These are phyloP conservation scores for Lacanobia oleracea DNA, from an alignment of 2,888 invertebrate species.

Conservation along the genomic window DNA sequence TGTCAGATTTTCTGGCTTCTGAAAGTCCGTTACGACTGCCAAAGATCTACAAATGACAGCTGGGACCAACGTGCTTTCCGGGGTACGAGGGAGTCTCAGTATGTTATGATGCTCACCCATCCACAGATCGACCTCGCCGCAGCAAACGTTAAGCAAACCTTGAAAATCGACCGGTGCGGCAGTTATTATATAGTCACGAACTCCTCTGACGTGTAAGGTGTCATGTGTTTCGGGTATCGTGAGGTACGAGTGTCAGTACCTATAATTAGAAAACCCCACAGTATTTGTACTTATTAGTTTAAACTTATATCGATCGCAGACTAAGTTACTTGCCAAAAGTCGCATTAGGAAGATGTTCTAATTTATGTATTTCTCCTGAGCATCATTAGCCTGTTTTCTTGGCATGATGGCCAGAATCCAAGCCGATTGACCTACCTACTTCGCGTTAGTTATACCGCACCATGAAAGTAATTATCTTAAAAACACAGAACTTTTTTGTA, in stretches of 20 bases:
- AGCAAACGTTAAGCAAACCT: no score
- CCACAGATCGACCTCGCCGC: no score
- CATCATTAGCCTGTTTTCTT: conserved; percentile 35
- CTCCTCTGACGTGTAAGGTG: no score
- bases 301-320: neutral
- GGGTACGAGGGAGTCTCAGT: no score
- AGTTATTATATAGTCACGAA: no score
- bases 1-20: no score
- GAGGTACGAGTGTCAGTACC: neutral
- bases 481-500: neutral
- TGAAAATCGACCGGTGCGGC: no score
- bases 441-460: neutral
- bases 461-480: neutral
- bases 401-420: conserved; percentile 11
- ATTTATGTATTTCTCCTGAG: conserved; percentile 20
- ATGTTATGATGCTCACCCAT: no score
- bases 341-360: conserved; percentile 1
- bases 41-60: no score
- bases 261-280: conserved; percentile 9
- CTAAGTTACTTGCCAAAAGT: conserved; percentile 19
- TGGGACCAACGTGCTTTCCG: no score
- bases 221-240: no score
- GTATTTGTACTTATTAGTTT: neutral
- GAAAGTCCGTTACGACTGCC: no score
- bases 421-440: neutral